A percentile compares a stretch with the other conserved stretches of the same genome.
Conservation (phyloP, 2,113 vertebrate genomes). For the Triplophysa dalaica region DNA sequence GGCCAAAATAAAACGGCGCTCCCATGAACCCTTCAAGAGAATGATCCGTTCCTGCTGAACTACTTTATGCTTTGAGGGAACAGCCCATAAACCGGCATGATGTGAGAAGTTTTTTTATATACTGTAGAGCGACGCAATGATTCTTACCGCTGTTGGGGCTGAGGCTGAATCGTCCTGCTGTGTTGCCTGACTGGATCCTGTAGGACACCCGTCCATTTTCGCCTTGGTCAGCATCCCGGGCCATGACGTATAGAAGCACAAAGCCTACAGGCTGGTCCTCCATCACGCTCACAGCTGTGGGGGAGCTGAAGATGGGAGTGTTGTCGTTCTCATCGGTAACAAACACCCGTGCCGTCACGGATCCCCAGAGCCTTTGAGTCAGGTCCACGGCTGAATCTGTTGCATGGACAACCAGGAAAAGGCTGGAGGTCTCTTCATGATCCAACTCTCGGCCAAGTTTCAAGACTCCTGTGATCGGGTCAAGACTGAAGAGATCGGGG, state of each 20-base stretch:
- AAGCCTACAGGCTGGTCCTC: constrained; percentile 90
- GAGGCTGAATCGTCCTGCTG: constrained; percentile 82
- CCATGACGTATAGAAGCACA: constrained; percentile 84
- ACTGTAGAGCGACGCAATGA: not conserved
- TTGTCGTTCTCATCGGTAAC: constrained; percentile 94
- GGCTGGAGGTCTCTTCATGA: constrained; percentile 79
- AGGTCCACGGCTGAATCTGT: constrained; percentile 80
- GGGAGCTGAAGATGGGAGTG: constrained; percentile 80
- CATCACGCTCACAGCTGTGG: constrained; percentile 78
- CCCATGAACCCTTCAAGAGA: constrained; percentile 59
- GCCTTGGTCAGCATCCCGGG: constrained; percentile 85
- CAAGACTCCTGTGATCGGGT: constrained; percentile 82
- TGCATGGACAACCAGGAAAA: constrained; percentile 86
- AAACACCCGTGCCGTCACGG: constrained; percentile 85
- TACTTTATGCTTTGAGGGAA: constrained; percentile 54
- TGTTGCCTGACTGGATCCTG: constrained; percentile 79
- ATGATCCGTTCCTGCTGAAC: constrained; percentile 44
- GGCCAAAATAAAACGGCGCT: constrained; percentile 58
- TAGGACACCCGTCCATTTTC: constrained; percentile 91
- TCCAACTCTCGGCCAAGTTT: constrained; percentile 79
- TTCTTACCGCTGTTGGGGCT: constrained; percentile 86
- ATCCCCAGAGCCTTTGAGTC: constrained; percentile 80
- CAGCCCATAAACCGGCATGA: constrained; percentile 8
- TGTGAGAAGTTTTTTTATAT: constrained; percentile 5
- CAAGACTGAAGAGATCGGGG: constrained; percentile 75